phyloP scores from a whole-genome alignment of 2,113 vertebrate genomes.

The Mystacornis crossleyi region DNA sequence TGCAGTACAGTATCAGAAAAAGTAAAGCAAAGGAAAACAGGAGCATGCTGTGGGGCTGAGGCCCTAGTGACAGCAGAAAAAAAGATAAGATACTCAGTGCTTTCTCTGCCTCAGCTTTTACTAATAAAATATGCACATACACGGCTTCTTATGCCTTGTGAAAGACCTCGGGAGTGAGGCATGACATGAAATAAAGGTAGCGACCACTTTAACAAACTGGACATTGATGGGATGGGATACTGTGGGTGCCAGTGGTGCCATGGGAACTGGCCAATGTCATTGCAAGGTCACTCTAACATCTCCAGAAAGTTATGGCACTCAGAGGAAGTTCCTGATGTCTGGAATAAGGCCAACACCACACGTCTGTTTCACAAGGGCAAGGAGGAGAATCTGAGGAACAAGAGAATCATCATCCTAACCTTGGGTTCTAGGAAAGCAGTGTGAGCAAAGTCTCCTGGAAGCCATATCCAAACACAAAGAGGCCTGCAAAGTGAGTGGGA shows the following conservation, averaged over 20 bases:
- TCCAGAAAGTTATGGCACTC: not conserved
- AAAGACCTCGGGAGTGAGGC: not conserved
- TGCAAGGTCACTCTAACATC: not conserved
- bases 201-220: not conserved
- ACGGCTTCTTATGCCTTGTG: not conserved
- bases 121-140: not conserved
- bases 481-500: not conserved
- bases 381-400: not conserved
- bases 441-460: not conserved
- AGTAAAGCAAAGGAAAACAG: not conserved
- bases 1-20: not conserved
- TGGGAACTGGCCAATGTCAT: not conserved
- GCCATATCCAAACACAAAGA: not conserved
- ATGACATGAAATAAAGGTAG: not conserved
- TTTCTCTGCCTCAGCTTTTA: not conserved
- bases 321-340: not conserved
- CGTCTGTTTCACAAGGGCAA: not conserved
- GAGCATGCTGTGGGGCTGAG: not conserved
- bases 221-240: not conserved
- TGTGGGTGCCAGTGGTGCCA: accelerated
- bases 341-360: not conserved
- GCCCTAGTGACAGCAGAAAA: not conserved
- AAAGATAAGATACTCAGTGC: not conserved
- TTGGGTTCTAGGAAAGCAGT: not conserved
- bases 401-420: not conserved